Evolutionary conservation across 2,888 invertebrate genomes (phyloP).

Genomic region (Deroplatys truncata): DNA sequence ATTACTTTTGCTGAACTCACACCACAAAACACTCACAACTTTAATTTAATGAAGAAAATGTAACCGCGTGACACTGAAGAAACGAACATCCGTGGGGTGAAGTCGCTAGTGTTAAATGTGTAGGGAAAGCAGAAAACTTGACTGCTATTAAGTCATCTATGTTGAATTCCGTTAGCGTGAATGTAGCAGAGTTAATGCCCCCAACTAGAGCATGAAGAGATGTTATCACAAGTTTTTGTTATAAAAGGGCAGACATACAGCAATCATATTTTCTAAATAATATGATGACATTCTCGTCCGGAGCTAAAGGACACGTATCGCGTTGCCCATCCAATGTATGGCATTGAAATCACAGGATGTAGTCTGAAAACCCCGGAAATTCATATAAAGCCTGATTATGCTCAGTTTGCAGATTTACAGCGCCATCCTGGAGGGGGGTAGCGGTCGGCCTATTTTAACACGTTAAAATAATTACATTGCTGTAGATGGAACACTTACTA

Average conservation of each 20-base stretch:
- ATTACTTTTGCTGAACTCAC: too few relatives aligned
- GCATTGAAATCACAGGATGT: conserved; percentile 28
- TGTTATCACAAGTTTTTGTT: neutral
- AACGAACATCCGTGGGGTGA: too few relatives aligned
- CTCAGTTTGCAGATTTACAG: neutral
- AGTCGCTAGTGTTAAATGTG: too few relatives aligned
- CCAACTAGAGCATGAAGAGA: neutral
- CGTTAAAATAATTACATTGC: neutral
- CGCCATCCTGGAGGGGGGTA: neutral
- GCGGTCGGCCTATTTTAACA: neutral
- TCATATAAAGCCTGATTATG: conserved; percentile 10
- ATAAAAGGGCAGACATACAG: neutral
- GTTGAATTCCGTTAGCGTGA: neutral
- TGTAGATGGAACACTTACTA: too few relatives aligned
- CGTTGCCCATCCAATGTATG: conserved; percentile 18
- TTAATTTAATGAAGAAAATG: too few relatives aligned
- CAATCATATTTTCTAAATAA: neutral
- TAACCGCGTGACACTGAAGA: too few relatives aligned
- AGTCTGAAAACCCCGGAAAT: conserved; percentile 25
- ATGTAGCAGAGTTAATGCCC: neutral
- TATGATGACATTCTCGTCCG: neutral
- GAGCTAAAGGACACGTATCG: conserved; percentile 6
- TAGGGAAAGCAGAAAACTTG: too few relatives aligned
- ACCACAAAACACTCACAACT: too few relatives aligned
- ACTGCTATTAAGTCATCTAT: neutral